Conservation (phyloP, 2,113 vertebrate genomes). For the Baryphthengus martii region DNA sequence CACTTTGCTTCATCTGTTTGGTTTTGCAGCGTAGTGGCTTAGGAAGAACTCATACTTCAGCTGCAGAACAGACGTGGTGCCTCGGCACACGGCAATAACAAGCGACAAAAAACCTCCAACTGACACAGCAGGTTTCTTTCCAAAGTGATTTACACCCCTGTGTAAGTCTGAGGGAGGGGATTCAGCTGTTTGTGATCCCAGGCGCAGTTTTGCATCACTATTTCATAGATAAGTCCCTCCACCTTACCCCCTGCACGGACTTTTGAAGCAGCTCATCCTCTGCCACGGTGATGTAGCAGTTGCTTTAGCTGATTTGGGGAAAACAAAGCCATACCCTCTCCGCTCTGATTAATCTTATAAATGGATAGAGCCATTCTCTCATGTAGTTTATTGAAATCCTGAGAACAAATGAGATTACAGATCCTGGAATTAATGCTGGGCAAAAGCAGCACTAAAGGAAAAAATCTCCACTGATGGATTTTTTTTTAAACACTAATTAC, state of each 20-base stretch:
- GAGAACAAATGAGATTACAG: neutral
- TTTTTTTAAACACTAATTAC: neutral
- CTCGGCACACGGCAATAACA: neutral
- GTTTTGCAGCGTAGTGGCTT: neutral
- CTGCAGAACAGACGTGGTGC: neutral
- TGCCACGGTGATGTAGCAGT: neutral
- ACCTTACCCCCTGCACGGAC: neutral
- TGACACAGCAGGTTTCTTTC: neutral
- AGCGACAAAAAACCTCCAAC: neutral
- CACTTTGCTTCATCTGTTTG: neutral
- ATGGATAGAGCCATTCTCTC: neutral
- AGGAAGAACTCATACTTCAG: neutral
- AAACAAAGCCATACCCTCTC: neutral
- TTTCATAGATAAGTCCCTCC: neutral
- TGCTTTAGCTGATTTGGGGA: neutral
- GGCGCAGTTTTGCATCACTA: neutral
- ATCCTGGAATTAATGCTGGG: neutral
- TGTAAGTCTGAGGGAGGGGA: neutral
- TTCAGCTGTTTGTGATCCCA: neutral
- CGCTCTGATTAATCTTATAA: neutral
- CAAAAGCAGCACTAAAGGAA: neutral
- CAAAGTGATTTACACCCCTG: neutral
- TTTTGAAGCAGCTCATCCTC: neutral
- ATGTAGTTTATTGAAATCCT: neutral
- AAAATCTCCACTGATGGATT: neutral